Percentiles rank a stretch among this genome's conserved stretches.
Conservation (phyloP, 2,113 vertebrate genomes). For the Platysternon megacephalum region DNA sequence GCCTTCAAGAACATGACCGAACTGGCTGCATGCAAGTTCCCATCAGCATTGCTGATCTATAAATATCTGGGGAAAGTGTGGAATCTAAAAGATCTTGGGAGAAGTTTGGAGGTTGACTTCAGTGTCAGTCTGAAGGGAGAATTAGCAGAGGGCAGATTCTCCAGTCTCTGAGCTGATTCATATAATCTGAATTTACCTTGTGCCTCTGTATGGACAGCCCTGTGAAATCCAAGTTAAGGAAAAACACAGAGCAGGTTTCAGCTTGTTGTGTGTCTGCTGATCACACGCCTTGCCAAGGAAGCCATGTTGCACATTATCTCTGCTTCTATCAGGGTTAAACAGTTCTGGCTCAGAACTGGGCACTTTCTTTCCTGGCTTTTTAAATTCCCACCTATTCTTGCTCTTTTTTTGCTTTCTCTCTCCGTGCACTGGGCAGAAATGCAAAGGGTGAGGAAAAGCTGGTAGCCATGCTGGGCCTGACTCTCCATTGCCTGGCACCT, state of each 20-base stretch:
- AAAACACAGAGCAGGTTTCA: not conserved
- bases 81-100: not conserved
- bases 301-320: not conserved
- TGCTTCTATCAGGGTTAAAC: not conserved
- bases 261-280: not conserved
- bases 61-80: constrained; percentile 12
- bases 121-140: not conserved
- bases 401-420: not conserved
- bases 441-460: not conserved
- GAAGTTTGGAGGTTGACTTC: not conserved
- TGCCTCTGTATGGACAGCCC: not conserved
- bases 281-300: not conserved
- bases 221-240: not conserved
- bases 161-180: not conserved
- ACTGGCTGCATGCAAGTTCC: not conserved
- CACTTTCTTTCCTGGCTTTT: not conserved
- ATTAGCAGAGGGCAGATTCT: not conserved
- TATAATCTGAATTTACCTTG: not conserved
- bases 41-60: not conserved
- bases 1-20: not conserved
- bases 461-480: not conserved
- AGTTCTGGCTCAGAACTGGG: not conserved
- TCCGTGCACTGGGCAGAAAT: not conserved
- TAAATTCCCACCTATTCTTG: not conserved
- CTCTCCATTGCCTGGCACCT: not conserved